Evolutionary conservation across 2,888 invertebrate genomes (phyloP).

Genomic region (Phorcus lineatus): DNA sequence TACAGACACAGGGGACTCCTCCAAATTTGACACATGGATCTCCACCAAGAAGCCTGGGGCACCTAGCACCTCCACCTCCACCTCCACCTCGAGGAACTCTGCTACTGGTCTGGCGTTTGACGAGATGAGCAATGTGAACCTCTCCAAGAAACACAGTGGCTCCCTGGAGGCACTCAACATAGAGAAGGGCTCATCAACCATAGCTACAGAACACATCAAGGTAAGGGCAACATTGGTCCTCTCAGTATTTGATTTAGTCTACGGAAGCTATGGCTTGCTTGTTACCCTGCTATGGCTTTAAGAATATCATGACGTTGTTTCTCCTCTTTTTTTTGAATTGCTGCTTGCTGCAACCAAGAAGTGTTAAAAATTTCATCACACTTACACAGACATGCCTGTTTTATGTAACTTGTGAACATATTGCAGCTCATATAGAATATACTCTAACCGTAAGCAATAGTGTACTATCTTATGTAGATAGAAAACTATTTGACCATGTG

Average conservation of each 20-base stretch:
- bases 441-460: too few relatives aligned
- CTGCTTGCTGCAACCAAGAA: too few relatives aligned
- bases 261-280: too few relatives aligned
- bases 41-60: constrained; percentile 35
- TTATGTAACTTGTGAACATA: too few relatives aligned
- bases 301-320: too few relatives aligned
- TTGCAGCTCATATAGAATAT: too few relatives aligned
- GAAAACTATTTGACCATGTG: background rate
- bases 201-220: background rate
- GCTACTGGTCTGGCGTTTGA: constrained; percentile 47
- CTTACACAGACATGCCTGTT: too few relatives aligned
- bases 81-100: background rate
- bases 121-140: constrained; percentile 46
- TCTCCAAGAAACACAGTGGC: constrained; percentile 30
- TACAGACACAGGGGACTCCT: constrained; percentile 32
- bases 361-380: too few relatives aligned
- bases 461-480: too few relatives aligned
- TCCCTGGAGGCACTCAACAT: constrained; percentile 14
- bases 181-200: background rate
- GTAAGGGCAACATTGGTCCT: background rate
- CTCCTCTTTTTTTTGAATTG: too few relatives aligned
- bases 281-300: too few relatives aligned
- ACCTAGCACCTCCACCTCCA: constrained; percentile 22
- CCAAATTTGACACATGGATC: constrained; percentile 57
- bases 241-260: too few relatives aligned